Base-by-base conservation (phyloP, 2,797 vertebrate species). In the Neopelma chrysocephalum region DNA sequence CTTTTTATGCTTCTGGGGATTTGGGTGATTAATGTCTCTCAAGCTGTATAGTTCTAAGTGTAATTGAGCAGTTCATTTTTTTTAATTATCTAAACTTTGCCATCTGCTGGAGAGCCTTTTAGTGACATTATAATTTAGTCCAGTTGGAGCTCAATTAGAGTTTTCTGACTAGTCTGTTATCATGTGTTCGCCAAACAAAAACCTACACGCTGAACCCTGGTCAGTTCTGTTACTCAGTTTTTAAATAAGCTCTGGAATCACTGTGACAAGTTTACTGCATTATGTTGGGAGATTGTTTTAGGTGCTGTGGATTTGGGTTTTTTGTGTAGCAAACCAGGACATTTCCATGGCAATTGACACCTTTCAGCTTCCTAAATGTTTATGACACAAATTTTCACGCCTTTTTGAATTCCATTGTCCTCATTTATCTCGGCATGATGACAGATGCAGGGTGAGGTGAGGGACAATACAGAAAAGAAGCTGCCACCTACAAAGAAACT, bases 41-140 rank as follows among this genome's bases (percentile, higher is more conserved):
- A 40, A 45, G 87, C 84, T 61, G 36, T 36, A 31, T 50, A 20
- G 11, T 76, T 94, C 75, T 48, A 31, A 91, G 70, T 60, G 71
- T 83, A 92, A 95, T 40, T 75, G 79, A 96, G 82, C 76, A 71
- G 82, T 82, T 91, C 9, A 9, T 91, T 91, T 91, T 83, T 81
- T 76, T 92, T 96, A 90, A 91, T 96, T 92, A 91, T 78, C 92
- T 95, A 94, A 93, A 97, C 84, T 93, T 95, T 97, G 92, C 92
- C 96, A 96, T 96, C 92, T 97, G 94, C 91, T 96, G 94, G 92
- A 93, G 79, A 95, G 86, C 90, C 58, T 84, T 93, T 94, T 90
- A 76, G 90, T 91, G 88, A 89, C 90, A 87, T 91, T 87, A 29
- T 45, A 76, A 94, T 94, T 72, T 38, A 92, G 92, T 87, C 83